Conservation (phyloP, 92 coral and sea anemone genomes). For the Actinostola sp. region DNA sequence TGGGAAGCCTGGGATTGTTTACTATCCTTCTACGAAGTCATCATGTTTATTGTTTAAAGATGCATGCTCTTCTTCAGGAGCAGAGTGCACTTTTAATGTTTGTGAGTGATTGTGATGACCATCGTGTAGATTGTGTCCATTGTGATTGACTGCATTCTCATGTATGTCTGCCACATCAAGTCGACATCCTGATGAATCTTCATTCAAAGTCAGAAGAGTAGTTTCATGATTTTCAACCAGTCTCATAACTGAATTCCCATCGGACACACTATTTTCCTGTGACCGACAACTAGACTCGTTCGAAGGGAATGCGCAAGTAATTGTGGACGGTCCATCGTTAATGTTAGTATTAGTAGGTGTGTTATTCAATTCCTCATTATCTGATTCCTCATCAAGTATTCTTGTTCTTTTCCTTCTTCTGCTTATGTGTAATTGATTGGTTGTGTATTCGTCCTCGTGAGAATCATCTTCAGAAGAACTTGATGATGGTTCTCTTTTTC, state of each 20-base stretch:
- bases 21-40: background rate
- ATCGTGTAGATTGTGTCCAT: slow-evolving; percentile 27
- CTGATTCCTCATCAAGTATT: slow-evolving; percentile 3
- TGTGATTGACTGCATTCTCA: slow-evolving; percentile 8
- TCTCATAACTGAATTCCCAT: background rate
- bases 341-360: background rate
- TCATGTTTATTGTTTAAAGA: background rate
- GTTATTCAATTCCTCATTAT: background rate
- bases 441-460: slow-evolving; percentile 5
- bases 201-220: background rate
- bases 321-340: background rate
- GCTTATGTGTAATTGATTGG: background rate
- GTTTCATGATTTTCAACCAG: background rate
- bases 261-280: background rate
- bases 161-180: background rate
- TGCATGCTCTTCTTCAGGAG: background rate
- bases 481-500: slow-evolving; percentile 11
- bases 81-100: background rate
- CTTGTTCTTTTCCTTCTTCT: slow-evolving; percentile 3
- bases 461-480: slow-evolving; percentile 25
- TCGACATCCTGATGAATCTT: background rate
- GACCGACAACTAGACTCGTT: background rate
- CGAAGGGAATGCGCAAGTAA: background rate
- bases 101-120: slow-evolving; percentile 20
- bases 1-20: no score